A percentile compares a stretch with the other conserved stretches of the same genome.
These are phyloP conservation scores for Thumatha senex DNA, from an alignment of 2,888 invertebrate species.

Conservation along the genomic window DNA sequence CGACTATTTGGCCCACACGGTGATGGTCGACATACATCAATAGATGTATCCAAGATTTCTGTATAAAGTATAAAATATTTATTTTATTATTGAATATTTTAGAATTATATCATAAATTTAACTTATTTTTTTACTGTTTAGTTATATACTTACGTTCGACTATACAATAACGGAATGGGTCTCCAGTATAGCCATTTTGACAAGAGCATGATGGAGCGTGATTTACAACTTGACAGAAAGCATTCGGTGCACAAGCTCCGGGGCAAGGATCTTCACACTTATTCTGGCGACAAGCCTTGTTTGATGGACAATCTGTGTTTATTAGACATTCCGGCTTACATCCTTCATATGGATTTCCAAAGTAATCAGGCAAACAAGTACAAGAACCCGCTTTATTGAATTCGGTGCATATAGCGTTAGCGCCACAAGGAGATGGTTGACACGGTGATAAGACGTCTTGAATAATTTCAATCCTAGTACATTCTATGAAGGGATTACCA, in stretches of 20 bases:
- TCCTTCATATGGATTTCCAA: conserved; percentile 90
- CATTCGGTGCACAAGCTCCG: conserved; percentile 90
- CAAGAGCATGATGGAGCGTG: conserved; percentile 89
- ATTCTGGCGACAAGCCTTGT: conserved; percentile 87
- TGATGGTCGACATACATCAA: conserved; percentile 86
- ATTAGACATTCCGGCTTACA: conserved; percentile 89
- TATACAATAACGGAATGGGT: conserved; percentile 87
- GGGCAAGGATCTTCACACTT: conserved; percentile 91
- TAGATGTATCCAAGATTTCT: conserved; percentile 54
- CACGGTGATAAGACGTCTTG: conserved; percentile 81
- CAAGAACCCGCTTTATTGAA: conserved; percentile 86
- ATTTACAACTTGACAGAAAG: conserved; percentile 88
- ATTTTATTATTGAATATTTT: no score
- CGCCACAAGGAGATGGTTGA: conserved; percentile 86
- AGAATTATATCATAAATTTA: no score
- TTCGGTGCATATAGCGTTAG: conserved; percentile 86
- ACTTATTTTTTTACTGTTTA: no score
- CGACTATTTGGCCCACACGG: conserved; percentile 91
- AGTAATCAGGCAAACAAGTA: conserved; percentile 86
- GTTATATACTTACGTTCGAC: conserved; percentile 77
- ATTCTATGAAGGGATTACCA: conserved; percentile 91
- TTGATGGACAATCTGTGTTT: conserved; percentile 88
- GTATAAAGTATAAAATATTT: conserved; percentile 6
- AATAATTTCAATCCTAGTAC: conserved; percentile 63
- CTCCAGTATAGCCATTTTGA: conserved; percentile 86